Evolutionary conservation across 2,888 invertebrate genomes (phyloP).

Genomic region (Tortricodes alternella): DNA sequence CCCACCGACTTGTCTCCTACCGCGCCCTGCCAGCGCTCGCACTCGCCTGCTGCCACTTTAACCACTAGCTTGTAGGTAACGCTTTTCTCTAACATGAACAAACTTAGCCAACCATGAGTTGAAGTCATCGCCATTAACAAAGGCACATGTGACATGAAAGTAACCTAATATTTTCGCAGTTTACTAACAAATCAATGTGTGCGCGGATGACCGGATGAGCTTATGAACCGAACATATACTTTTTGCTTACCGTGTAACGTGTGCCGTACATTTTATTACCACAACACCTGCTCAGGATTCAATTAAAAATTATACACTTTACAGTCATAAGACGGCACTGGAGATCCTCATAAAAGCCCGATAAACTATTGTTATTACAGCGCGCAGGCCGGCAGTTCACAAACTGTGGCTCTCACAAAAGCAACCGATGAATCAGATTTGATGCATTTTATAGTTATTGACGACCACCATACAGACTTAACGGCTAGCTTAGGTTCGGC

Average conservation of each 20-base stretch:
- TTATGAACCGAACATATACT: conserved; percentile 4
- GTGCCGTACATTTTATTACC: conserved; percentile 55
- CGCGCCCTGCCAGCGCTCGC: neutral
- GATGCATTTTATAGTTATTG: conserved; percentile 71
- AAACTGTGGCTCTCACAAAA: conserved; percentile 59
- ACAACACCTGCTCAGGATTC: conserved; percentile 65
- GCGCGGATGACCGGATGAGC: conserved; percentile 9
- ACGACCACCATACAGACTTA: conserved; percentile 62
- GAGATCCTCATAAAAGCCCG: conserved; percentile 64
- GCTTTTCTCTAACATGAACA: conserved; percentile 3
- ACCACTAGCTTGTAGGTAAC: conserved; percentile 6
- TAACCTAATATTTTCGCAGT: conserved; percentile 3
- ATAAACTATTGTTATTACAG: conserved; percentile 65
- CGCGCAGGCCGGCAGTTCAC: conserved; percentile 51
- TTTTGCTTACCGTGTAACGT: conserved; percentile 36
- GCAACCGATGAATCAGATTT: conserved; percentile 66
- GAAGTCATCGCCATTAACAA: neutral
- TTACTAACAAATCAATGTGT: neutral
- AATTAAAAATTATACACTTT: conserved; percentile 70
- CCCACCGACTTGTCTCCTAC: conserved; percentile 33
- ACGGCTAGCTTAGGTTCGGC: conserved; percentile 54
- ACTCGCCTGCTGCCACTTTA: neutral
- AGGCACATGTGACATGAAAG: conserved; percentile 11
- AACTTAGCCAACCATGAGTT: conserved; percentile 8
- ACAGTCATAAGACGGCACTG: conserved; percentile 51